These are phyloP conservation scores for Pycnonotus jocosus DNA, from an alignment of 2,113 vertebrate genomes.

Conservation along the genomic window DNA sequence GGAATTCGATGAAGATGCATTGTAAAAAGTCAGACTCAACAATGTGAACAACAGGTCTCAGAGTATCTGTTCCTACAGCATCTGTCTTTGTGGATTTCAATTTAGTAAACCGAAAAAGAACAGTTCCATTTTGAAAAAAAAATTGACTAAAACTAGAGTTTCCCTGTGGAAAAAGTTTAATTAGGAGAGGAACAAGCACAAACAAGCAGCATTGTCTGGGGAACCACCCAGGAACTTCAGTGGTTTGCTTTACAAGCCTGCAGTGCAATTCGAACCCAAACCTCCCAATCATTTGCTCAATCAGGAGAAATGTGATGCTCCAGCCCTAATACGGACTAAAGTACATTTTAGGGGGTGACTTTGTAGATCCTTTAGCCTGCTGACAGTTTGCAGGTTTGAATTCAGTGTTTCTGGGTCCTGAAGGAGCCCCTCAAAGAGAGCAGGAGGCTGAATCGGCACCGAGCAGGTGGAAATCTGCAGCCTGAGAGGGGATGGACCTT, in stretches of 20 bases:
- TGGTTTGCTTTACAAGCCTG: neutral
- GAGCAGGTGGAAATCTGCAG: neutral
- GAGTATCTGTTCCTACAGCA: neutral
- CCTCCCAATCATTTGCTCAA: neutral
- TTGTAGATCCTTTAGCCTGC: neutral
- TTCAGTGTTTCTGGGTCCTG: neutral
- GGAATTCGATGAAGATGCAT: neutral
- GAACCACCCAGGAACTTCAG: neutral
- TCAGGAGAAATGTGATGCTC: constrained; percentile 25
- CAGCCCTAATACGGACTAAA: neutral
- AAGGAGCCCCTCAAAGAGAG: neutral
- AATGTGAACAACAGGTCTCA: neutral
- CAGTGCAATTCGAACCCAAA: neutral
- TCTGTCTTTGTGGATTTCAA: neutral
- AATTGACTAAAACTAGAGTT: neutral
- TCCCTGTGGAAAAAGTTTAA: neutral
- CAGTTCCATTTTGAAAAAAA: neutral
- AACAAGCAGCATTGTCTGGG: neutral
- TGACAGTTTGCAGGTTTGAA: neutral
- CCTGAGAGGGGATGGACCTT: neutral
- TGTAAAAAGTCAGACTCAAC: neutral
- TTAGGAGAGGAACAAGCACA: neutral
- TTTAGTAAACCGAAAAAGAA: neutral
- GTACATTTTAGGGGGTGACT: neutral
- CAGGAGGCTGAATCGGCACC: neutral